Percentiles rank a stretch among this genome's conserved stretches.
These are phyloP conservation scores for Aphaenogaster ashmeadi DNA, from an alignment of 1,140 invertebrate species.

Conservation along the genomic window DNA sequence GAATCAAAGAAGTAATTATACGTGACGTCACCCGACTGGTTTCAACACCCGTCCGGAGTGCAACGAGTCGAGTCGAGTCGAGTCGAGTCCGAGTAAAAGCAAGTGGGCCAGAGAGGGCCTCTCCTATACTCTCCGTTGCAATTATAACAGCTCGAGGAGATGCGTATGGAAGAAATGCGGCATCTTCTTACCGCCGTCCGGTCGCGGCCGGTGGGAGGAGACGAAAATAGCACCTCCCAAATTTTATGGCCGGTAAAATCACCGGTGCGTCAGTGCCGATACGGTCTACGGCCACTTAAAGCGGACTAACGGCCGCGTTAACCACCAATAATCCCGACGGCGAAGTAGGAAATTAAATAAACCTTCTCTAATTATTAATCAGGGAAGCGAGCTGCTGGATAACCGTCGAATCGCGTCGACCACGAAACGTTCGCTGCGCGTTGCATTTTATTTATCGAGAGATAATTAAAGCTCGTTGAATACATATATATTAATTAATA, in stretches of 20 bases:
- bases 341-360: slow-evolving; percentile 75
- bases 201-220: slow-evolving; percentile 3
- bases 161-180: slow-evolving; percentile 74
- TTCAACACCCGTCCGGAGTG: slow-evolving; percentile 78
- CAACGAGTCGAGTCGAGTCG: slow-evolving; percentile 66
- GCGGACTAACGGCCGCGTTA: slow-evolving; percentile 55
- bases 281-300: slow-evolving; percentile 24
- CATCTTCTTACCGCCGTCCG: not conserved
- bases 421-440: not conserved
- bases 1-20: slow-evolving; percentile 85
- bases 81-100: slow-evolving; percentile 68
- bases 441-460: slow-evolving; percentile 18
- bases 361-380: slow-evolving; percentile 65
- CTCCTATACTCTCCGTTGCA: slow-evolving; percentile 2
- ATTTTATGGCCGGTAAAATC: slow-evolving; percentile 74
- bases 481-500: not conserved
- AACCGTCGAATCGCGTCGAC: not conserved
- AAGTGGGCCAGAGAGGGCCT: slow-evolving; percentile 72
- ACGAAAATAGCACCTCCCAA: slow-evolving; percentile 70
- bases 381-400: slow-evolving; percentile 23
- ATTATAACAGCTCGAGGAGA: slow-evolving; percentile 43
- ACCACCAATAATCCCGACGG: slow-evolving; percentile 61
- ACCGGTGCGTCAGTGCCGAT: slow-evolving; percentile 60
- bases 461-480: slow-evolving; percentile 6
- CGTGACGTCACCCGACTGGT: slow-evolving; percentile 85